A percentile compares a stretch with the other conserved stretches of the same genome.
Evolutionary conservation across 2,113 vertebrate species (phyloP).

Genomic region (Neogobius melanostomus): DNA sequence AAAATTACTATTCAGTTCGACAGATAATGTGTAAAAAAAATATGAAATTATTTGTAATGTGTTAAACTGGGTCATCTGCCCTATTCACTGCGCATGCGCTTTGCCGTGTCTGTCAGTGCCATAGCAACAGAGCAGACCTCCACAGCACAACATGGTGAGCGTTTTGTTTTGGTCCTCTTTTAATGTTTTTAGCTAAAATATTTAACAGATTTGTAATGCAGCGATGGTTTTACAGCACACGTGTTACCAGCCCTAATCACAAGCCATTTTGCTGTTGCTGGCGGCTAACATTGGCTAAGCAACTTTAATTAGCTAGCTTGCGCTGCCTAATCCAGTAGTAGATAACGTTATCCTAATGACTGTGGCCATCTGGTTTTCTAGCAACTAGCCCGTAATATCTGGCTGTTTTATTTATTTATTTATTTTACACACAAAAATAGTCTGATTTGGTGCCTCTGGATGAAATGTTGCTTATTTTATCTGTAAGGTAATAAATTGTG

Average conservation of each 20-base stretch:
- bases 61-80: conserved; percentile 19
- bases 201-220: no score
- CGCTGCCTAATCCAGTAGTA: not conserved
- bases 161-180: not conserved
- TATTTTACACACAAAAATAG: not conserved
- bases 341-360: no score
- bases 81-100: conserved; percentile 42
- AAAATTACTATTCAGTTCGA: no score
- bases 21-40: not conserved
- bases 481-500: not conserved
- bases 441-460: not conserved
- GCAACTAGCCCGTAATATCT: no score
- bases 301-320: conserved; percentile 39
- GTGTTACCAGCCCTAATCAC: accelerated
- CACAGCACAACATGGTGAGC: conserved; percentile 54
- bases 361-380: no score
- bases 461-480: not conserved
- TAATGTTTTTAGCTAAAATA: not conserved
- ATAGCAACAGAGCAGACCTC: conserved; percentile 58
- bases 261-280: not conserved
- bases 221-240: not conserved
- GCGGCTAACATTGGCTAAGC: conserved; percentile 13
- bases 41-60: not conserved
- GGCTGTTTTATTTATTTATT: no score
- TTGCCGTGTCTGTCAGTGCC: conserved; percentile 17